Conservation (phyloP, 2,797 vertebrate species). For the Sphenodon punctatus region DNA sequence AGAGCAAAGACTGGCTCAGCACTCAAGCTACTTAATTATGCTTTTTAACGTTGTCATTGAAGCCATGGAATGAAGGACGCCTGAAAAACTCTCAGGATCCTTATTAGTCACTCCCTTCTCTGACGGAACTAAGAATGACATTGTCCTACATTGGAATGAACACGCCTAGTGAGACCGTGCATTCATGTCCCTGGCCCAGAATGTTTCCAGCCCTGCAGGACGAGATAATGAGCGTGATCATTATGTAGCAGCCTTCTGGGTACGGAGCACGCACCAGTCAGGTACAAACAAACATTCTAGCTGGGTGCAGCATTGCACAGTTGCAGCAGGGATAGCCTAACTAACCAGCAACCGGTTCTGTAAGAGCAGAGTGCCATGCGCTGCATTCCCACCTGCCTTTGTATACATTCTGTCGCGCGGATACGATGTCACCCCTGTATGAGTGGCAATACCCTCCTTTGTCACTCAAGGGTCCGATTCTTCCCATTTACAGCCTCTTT, state of each 20-base stretch:
- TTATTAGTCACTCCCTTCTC: constrained; percentile 59
- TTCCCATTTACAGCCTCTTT: no score
- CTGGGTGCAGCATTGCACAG: neutral
- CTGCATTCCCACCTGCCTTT: no score
- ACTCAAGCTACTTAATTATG: constrained; percentile 64
- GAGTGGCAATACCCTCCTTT: no score
- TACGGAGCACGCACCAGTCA: neutral
- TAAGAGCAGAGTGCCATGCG: no score
- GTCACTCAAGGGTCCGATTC: no score
- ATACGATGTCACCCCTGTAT: no score
- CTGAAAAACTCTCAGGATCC: constrained; percentile 27
- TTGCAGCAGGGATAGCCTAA: no score
- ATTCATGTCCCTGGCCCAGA: neutral
- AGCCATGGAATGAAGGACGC: neutral
- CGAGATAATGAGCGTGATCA: constrained; percentile 39
- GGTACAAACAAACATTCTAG: neutral
- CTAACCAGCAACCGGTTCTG: no score
- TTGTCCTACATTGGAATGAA: neutral
- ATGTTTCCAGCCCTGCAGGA: constrained; percentile 16
- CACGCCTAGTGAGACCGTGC: neutral
- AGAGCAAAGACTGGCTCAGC: constrained; percentile 38
- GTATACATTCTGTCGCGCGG: no score
- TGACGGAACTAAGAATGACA: constrained; percentile 61
- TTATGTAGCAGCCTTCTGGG: constrained; percentile 8
- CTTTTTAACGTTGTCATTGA: constrained; percentile 65